Conservation (phyloP, 2,888 invertebrate species). For the Tigriopus californicus region DNA sequence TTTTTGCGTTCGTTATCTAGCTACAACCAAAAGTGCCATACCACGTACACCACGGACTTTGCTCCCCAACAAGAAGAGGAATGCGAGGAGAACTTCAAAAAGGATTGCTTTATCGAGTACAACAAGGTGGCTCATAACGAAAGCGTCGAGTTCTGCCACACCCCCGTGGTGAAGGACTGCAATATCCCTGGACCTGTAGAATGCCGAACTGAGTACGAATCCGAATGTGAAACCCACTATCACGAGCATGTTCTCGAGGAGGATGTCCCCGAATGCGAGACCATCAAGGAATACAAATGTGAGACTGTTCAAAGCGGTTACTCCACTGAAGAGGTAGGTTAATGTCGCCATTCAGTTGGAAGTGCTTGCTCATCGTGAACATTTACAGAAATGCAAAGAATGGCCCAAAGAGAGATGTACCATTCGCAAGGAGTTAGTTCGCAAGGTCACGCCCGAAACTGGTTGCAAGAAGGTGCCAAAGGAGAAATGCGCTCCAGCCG, state of each 20-base stretch:
- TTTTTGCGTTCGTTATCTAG: background rate
- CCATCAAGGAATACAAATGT: conserved; percentile 7
- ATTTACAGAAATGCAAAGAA: conserved; percentile 6
- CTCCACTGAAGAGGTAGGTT: background rate
- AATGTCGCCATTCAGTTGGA: background rate
- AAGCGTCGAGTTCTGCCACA: conserved; percentile 12
- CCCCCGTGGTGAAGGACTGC: conserved; percentile 9
- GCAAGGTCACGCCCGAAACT: conserved; percentile 11
- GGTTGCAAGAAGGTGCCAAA: conserved; percentile 11
- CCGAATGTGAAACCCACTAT: conserved; percentile 5
- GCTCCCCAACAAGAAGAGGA: conserved; percentile 13
- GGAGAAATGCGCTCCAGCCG: conserved; percentile 10
- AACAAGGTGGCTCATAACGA: conserved; percentile 11
- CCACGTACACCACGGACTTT: conserved; percentile 8
- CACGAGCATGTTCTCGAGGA: conserved; percentile 10
- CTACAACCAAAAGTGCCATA: conserved; percentile 8
- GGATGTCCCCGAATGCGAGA: conserved; percentile 5
- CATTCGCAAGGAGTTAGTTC: background rate
- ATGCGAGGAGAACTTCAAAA: conserved; percentile 14
- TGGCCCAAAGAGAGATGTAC: conserved; percentile 11
- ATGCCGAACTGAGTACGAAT: conserved; percentile 13
- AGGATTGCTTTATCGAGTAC: conserved; percentile 12
- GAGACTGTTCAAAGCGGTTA: conserved; percentile 1
- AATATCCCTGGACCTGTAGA: conserved; percentile 11
- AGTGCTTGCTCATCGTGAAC: background rate